phyloP scores from a whole-genome alignment of 1,140 invertebrate species.

The Cotesia typhae region DNA sequence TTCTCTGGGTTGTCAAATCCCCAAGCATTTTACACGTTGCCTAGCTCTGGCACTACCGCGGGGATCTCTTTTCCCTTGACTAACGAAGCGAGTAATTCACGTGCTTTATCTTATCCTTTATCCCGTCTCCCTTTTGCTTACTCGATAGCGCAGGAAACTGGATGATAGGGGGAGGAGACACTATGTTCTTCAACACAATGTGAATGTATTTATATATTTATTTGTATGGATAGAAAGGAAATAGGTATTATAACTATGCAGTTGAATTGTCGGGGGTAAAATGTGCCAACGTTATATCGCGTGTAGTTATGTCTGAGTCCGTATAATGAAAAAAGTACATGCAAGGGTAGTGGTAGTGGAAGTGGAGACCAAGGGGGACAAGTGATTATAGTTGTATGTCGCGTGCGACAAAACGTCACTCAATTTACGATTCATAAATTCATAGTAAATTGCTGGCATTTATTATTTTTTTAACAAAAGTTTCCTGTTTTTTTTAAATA shows the following conservation, averaged over 20 bases:
- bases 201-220: neutral
- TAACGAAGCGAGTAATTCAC: slow-evolving; percentile 32
- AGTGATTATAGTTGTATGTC: no score
- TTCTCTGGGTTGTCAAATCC: slow-evolving; percentile 3
- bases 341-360: no score
- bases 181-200: neutral
- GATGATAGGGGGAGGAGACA: neutral
- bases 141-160: neutral
- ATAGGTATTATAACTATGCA: no score
- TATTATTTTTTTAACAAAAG: no score
- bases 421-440: slow-evolving; percentile 4
- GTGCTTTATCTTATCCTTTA: slow-evolving; percentile 13
- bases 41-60: neutral
- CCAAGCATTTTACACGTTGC: slow-evolving; percentile 14
- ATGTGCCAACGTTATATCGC: no score
- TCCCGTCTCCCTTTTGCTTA: neutral
- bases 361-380: no score
- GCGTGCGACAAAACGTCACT: slow-evolving; percentile 8
- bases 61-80: neutral
- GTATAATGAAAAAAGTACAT: no score
- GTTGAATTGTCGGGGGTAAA: neutral
- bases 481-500: no score
- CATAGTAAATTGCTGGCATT: neutral
- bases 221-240: neutral
- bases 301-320: no score